A percentile compares a stretch with the other conserved stretches of the same genome.
phyloP scores from a whole-genome alignment of 2,797 vertebrate species.

The Halcyon badia region DNA sequence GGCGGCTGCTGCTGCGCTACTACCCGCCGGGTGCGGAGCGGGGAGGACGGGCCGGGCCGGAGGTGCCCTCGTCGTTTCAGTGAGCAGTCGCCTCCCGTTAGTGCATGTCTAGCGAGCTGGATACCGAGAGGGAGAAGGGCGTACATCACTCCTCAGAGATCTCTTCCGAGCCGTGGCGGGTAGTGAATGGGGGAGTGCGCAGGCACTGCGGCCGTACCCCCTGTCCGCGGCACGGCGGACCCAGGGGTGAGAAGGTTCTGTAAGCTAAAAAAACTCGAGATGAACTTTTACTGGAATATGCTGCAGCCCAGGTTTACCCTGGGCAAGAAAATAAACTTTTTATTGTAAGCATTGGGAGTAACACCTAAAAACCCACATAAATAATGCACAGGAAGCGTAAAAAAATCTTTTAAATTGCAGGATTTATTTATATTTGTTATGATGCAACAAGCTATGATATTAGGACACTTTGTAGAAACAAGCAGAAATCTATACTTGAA shows the following conservation, averaged over 20 bases:
- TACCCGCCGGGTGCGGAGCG: conserved; percentile 89
- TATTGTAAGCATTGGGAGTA: background rate
- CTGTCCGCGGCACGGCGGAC: background rate
- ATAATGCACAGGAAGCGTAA: background rate
- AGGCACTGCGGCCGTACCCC: too few relatives aligned
- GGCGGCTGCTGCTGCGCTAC: conserved; percentile 90
- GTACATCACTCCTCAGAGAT: rapidly evolving
- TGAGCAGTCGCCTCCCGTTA: too few relatives aligned
- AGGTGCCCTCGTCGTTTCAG: background rate
- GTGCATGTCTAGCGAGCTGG: rapidly evolving
- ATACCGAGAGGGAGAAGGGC: rapidly evolving
- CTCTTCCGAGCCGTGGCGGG: too few relatives aligned
- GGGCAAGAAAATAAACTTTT: background rate
- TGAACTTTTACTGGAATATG: rapidly evolving
- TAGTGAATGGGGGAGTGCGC: too few relatives aligned
- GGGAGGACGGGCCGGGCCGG: background rate
- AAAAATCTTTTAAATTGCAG: background rate
- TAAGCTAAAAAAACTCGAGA: background rate
- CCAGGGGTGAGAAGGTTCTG: background rate
- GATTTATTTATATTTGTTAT: background rate
- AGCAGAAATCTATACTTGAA: background rate
- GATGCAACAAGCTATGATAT: background rate
- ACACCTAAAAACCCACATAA: background rate
- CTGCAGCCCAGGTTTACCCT: background rate
- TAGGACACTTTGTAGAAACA: background rate